These are phyloP conservation scores for Menidia menidia DNA, from an alignment of 2,797 vertebrate species.

Conservation along the genomic window DNA sequence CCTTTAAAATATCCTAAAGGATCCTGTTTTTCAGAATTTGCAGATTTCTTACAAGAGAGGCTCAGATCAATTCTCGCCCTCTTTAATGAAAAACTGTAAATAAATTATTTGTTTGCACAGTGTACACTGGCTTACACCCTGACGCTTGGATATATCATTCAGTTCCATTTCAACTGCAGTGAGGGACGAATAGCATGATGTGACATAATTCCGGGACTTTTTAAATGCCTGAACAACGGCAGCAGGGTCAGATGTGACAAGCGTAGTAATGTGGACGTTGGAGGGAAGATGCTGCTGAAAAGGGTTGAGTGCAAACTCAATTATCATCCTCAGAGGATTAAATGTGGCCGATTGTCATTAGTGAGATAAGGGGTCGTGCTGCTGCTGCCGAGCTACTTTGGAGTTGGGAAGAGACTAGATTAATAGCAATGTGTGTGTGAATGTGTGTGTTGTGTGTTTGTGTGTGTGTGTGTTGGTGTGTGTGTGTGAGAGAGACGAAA, in stretches of 20 bases:
- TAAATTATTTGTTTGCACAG: constrained; percentile 3
- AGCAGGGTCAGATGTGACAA: constrained; percentile 73
- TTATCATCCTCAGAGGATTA: constrained; percentile 77
- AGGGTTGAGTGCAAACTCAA: constrained; percentile 73
- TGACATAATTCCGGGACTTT: constrained; percentile 25
- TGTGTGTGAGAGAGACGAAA: constrained; percentile 28
- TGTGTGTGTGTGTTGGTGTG: constrained; percentile 17
- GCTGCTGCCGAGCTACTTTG: constrained; percentile 51
- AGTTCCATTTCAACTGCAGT: constrained; percentile 28
- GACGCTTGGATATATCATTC: constrained; percentile 41
- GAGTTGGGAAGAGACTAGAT: constrained; percentile 45
- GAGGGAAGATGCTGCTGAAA: constrained; percentile 48
- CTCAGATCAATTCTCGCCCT: constrained; percentile 24
- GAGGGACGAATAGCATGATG: constrained; percentile 19
- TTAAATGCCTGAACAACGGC: constrained; percentile 19
- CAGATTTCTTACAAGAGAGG: neutral
- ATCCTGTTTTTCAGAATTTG: constrained; percentile 3
- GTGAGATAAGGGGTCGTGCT: constrained; percentile 65
- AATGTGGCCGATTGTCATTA: constrained; percentile 71
- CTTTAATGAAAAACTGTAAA: constrained; percentile 18
- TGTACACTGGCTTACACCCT: constrained; percentile 30
- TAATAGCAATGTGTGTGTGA: constrained; percentile 40
- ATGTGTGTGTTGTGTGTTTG: constrained; percentile 22
- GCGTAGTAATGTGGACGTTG: constrained; percentile 62
- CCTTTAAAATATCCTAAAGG: constrained; percentile 16